Percentiles rank a stretch among this genome's conserved stretches.
Conservation (phyloP, 2,113 vertebrate genomes). For the Nipponia nippon region DNA sequence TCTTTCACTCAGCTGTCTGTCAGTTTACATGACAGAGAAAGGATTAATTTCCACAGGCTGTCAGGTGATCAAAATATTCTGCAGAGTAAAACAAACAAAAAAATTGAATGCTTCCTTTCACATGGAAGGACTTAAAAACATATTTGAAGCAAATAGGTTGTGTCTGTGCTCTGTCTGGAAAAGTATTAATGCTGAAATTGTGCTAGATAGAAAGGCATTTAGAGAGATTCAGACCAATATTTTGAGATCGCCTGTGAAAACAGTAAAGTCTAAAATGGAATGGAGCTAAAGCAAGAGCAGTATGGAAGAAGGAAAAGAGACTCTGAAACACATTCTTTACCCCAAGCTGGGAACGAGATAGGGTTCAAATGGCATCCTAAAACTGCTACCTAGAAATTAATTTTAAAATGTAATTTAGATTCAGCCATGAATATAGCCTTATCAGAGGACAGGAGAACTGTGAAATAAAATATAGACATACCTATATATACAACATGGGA, state of each 20-base stretch:
- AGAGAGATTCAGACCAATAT: not conserved
- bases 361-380: not conserved
- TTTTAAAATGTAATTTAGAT: not conserved
- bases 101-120: not conserved
- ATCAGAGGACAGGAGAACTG: not conserved
- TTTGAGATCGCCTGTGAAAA: not conserved
- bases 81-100: not conserved
- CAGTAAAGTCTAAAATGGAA: not conserved
- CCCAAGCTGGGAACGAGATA: not conserved
- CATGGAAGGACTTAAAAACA: not conserved
- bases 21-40: not conserved
- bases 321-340: not conserved
- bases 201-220: not conserved
- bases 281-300: not conserved
- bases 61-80: not conserved
- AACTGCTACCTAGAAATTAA: not conserved
- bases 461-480: not conserved
- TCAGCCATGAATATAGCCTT: not conserved
- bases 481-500: not conserved
- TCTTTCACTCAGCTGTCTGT: not conserved
- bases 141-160: not conserved
- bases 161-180: not conserved
- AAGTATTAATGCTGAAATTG: not conserved
- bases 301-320: not conserved
- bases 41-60: not conserved